Conservation (phyloP, 2,888 invertebrate genomes). For the Caenorhabditis sulstoni region DNA sequence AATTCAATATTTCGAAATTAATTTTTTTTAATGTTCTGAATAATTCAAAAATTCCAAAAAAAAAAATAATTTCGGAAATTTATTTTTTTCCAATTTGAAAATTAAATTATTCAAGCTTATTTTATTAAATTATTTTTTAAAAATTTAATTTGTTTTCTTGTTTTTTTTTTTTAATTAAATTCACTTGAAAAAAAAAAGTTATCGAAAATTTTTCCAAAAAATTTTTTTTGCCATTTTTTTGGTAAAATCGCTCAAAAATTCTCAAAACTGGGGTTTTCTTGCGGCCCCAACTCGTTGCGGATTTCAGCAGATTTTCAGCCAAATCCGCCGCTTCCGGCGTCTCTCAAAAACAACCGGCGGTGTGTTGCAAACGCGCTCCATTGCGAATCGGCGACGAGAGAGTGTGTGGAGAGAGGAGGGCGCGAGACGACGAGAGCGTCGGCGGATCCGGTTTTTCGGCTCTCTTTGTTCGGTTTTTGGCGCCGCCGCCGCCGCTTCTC, state of each 20-base stretch:
- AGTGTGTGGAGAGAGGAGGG: constrained; percentile 21
- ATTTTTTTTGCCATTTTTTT: too few species aligned
- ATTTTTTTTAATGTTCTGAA: not conserved
- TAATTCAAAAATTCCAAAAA: constrained; percentile 1
- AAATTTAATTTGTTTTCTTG: not conserved
- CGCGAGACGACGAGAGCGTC: constrained; percentile 16
- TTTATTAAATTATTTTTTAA: too few species aligned
- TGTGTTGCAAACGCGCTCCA: constrained; percentile 44
- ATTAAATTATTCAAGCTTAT: not conserved
- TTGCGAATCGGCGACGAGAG: constrained; percentile 21
- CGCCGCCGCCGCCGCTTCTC: too few species aligned
- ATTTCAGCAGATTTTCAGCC: not conserved
- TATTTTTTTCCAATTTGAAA: constrained; percentile 1
- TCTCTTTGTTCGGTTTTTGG: constrained; percentile 22
- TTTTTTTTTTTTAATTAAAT: not conserved
- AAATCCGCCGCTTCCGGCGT: not conserved
- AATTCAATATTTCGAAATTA: not conserved
- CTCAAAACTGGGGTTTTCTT: too few species aligned
- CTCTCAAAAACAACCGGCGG: not conserved
- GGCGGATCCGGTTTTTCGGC: constrained; percentile 24
- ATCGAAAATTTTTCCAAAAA: not conserved
- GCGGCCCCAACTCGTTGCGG: not conserved
- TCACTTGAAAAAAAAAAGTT: not conserved
- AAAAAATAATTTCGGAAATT: constrained; percentile 1
- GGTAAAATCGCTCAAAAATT: too few species aligned